Percentiles rank a stretch among this genome's conserved stretches.
Evolutionary conservation across 1,140 invertebrate species (phyloP).

Genomic region (Agrypnia vestita): DNA sequence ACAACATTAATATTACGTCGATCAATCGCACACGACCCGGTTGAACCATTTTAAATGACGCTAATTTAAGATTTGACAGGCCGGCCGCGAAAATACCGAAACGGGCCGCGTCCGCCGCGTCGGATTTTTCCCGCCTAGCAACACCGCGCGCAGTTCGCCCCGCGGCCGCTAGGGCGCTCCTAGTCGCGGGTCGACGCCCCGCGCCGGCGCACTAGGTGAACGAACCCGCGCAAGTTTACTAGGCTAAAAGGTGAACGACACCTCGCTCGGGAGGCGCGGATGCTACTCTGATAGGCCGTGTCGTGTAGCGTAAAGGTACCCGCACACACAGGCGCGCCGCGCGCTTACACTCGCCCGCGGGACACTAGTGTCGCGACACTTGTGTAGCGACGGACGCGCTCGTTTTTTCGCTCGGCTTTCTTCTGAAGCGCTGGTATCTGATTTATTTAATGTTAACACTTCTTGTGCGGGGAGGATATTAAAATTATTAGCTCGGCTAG

Average conservation of each 20-base stretch:
- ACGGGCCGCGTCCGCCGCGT: background rate
- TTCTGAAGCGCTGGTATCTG: too few species aligned
- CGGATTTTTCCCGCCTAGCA: slow-evolving; percentile 10
- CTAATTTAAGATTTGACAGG: too few species aligned
- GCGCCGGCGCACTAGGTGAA: slow-evolving; percentile 51
- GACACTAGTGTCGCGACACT: slow-evolving; percentile 1
- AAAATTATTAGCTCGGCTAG: too few species aligned
- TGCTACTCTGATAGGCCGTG: slow-evolving; percentile 6
- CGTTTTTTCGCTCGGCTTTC: too few species aligned
- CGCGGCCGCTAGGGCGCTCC: background rate
- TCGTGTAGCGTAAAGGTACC: background rate
- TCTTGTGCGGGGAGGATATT: too few species aligned
- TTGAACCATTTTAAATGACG: too few species aligned
- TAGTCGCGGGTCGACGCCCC: slow-evolving; percentile 10
- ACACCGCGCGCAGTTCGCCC: slow-evolving; percentile 7
- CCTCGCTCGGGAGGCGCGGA: background rate
- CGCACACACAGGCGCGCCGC: background rate
- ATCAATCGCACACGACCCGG: too few species aligned
- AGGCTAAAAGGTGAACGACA: slow-evolving; percentile 57
- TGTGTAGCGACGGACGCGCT: background rate
- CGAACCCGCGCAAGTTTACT: slow-evolving; percentile 55
- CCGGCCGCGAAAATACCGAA: background rate
- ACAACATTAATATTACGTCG: too few species aligned
- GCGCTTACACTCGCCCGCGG: background rate
- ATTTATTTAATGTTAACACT: too few species aligned